A percentile compares a stretch with the other conserved stretches of the same genome.
Evolutionary conservation across 1,140 invertebrate genomes (phyloP).

Genomic region (Drosophila trapezifrons): DNA sequence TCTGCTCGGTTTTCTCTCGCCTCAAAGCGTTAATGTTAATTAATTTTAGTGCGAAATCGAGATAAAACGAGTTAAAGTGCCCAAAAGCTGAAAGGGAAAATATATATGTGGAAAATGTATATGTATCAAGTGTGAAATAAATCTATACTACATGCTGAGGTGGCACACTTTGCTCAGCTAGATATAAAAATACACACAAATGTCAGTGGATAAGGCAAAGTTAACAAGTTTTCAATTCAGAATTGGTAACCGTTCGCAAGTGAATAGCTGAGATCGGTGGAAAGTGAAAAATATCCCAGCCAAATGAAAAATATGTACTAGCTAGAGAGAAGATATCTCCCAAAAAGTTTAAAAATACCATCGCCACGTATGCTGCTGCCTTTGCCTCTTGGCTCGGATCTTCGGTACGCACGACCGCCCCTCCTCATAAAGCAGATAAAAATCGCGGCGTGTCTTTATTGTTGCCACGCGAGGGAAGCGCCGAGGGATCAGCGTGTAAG

Average conservation of each 20-base stretch:
- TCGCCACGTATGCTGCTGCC: slow-evolving; percentile 68
- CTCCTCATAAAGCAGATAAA: slow-evolving; percentile 54
- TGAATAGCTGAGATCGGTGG: slow-evolving; percentile 1
- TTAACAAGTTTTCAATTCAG: background rate
- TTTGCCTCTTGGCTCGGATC: slow-evolving; percentile 62
- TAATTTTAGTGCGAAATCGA: background rate
- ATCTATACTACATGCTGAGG: slow-evolving; percentile 44
- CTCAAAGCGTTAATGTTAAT: background rate
- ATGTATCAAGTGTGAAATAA: slow-evolving; percentile 26
- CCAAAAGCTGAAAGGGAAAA: slow-evolving; percentile 21
- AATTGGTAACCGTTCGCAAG: slow-evolving; percentile 1
- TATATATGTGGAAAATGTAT: slow-evolving; percentile 26
- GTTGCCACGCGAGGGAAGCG: slow-evolving; percentile 64
- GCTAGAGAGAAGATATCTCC: slow-evolving; percentile 46
- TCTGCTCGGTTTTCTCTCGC: background rate
- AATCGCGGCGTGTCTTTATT: slow-evolving; percentile 60
- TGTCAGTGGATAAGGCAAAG: slow-evolving; percentile 7
- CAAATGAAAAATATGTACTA: slow-evolving; percentile 28
- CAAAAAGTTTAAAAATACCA: slow-evolving; percentile 74
- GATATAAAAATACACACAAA: slow-evolving; percentile 30
- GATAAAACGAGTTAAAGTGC: background rate
- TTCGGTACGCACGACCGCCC: slow-evolving; percentile 45
- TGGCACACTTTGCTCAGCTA: slow-evolving; percentile 55
- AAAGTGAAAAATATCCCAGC: slow-evolving; percentile 12
- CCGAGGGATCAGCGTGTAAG: slow-evolving; percentile 66